A percentile compares a stretch with the other conserved stretches of the same genome.
Conservation (phyloP, 1,140 invertebrate genomes). For the Catajapyx aquilonaris region DNA sequence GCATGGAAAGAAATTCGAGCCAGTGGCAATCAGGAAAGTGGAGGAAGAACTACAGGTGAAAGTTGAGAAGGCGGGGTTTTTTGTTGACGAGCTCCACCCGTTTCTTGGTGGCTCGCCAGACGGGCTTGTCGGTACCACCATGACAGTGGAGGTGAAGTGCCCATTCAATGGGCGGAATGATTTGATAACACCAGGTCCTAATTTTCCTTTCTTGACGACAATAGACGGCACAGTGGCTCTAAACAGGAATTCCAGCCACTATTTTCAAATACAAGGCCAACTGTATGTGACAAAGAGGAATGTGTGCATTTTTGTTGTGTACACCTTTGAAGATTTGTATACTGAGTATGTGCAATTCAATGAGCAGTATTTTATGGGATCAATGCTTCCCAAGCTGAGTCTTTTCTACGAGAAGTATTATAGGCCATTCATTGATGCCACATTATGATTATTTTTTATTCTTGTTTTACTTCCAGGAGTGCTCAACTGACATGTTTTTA, state of each 20-base stretch:
- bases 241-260: neutral
- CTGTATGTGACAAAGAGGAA: neutral
- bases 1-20: neutral
- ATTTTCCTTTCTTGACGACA: neutral
- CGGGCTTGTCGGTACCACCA: neutral
- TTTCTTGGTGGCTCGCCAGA: neutral
- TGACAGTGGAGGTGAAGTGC: neutral
- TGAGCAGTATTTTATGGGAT: neutral
- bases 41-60: neutral
- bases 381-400: neutral
- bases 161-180: neutral
- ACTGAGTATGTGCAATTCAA: neutral
- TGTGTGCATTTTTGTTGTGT: neutral
- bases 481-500: too few relatives aligned
- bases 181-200: neutral
- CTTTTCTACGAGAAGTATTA: neutral
- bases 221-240: neutral
- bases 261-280: neutral
- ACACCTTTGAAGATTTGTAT: neutral
- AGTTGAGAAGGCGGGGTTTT: neutral
- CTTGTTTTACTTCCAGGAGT: too few relatives aligned
- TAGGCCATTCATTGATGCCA: neutral
- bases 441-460: neutral
- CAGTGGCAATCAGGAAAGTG: neutral
- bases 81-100: neutral